phyloP scores from a whole-genome alignment of 2,797 vertebrate genomes.

The Paramormyrops hopkinsi region DNA sequence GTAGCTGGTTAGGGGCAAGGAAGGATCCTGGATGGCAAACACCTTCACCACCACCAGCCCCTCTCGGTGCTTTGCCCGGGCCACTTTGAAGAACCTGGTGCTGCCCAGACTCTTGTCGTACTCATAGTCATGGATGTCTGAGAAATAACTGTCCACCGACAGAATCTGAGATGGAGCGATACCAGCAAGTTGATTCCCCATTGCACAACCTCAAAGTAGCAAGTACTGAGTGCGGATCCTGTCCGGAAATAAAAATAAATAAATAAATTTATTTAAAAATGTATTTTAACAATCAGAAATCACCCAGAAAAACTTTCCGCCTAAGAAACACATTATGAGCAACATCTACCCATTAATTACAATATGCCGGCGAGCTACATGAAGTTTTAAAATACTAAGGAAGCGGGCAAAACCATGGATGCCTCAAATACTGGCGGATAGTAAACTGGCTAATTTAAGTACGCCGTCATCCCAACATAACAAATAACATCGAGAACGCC shows the following conservation, averaged over 20 bases:
- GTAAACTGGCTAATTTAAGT: neutral
- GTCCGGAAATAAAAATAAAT: neutral
- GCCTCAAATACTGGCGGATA: neutral
- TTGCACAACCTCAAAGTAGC: conserved; percentile 39
- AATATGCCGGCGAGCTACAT: neutral
- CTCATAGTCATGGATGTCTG: conserved; percentile 91
- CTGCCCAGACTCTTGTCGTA: conserved; percentile 95
- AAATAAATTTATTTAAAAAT: neutral
- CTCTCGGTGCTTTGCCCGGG: conserved; percentile 87
- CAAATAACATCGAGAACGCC: neutral
- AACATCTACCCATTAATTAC: neutral
- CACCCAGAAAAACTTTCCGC: neutral
- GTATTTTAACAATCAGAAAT: neutral
- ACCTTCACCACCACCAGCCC: conserved; percentile 94
- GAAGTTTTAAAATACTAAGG: neutral
- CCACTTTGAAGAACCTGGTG: conserved; percentile 96
- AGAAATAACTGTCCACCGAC: conserved; percentile 96
- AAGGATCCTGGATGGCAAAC: conserved; percentile 94
- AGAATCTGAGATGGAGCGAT: conserved; percentile 97
- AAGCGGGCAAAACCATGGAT: neutral
- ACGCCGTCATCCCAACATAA: neutral
- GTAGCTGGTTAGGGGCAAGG: conserved; percentile 85
- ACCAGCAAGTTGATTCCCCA: conserved; percentile 96
- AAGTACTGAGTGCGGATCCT: neutral
- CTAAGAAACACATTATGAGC: neutral